Conservation (phyloP, 1,140 invertebrate species). For the Lucilia cuprina region DNA sequence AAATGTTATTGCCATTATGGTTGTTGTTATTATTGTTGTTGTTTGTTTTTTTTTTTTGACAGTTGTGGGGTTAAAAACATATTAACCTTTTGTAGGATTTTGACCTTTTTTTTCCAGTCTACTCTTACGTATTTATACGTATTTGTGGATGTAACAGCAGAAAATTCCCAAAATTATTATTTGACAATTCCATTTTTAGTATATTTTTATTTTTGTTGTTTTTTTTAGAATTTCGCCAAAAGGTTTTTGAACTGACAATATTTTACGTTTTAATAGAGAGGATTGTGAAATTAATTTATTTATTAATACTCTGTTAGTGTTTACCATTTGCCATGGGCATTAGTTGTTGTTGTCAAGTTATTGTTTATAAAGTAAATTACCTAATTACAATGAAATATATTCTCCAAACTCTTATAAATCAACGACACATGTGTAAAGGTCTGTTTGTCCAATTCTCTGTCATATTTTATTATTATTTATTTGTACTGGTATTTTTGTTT, state of each 20-base stretch:
- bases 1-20: neutral
- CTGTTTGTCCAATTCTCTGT: neutral
- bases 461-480: neutral
- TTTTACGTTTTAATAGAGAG: neutral
- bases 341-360: neutral
- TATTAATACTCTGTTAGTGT: neutral
- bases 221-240: neutral
- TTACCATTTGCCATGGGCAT: neutral
- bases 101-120: neutral
- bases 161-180: neutral
- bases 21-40: neutral
- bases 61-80: slow-evolving; percentile 15
- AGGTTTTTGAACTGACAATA: slow-evolving; percentile 10
- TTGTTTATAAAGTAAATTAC: slow-evolving; percentile 5
- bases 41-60: neutral
- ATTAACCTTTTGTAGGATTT: slow-evolving; percentile 22
- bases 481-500: neutral
- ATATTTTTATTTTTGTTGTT: neutral
- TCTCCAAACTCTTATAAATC: no score
- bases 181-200: neutral
- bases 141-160: neutral
- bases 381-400: neutral
- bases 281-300: neutral
- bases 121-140: neutral
- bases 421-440: neutral